Evolutionary conservation across 2,113 vertebrate species (phyloP).

Genomic region (Melanotaenia duboulayi): DNA sequence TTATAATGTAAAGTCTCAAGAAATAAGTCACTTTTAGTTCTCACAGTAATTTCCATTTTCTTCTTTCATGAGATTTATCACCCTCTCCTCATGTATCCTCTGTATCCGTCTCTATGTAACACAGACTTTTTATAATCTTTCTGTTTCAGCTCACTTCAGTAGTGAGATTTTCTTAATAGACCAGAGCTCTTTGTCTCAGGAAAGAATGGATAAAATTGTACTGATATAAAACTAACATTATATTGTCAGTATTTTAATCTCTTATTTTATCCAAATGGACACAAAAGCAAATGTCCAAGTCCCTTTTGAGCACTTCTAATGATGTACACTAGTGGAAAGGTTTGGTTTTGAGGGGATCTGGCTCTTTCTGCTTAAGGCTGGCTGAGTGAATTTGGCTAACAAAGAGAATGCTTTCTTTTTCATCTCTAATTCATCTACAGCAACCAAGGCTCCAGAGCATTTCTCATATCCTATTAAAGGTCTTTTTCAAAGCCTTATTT

Average conservation of each 20-base stretch:
- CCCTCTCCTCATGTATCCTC: background rate
- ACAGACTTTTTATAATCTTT: background rate
- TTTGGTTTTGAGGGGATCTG: constrained; percentile 41
- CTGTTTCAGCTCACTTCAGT: background rate
- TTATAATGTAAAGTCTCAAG: background rate
- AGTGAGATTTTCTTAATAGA: background rate
- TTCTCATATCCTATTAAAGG: constrained; percentile 66
- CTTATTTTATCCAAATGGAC: background rate
- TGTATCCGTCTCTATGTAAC: background rate
- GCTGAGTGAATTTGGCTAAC: constrained; percentile 74
- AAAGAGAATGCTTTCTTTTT: constrained; percentile 81
- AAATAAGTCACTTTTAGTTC: background rate
- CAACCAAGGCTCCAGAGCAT: constrained; percentile 60
- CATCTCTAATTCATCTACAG: constrained; percentile 73
- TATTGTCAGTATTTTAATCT: constrained; percentile 6
- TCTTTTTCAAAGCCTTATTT: constrained; percentile 76
- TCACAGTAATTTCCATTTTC: background rate
- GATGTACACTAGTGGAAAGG: constrained; percentile 29
- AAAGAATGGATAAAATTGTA: background rate
- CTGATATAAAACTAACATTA: background rate
- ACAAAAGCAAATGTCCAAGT: constrained; percentile 1
- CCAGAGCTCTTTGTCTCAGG: background rate
- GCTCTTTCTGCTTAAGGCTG: constrained; percentile 45
- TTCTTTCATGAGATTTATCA: background rate
- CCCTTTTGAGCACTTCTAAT: constrained; percentile 37